phyloP scores from a whole-genome alignment of 2,888 invertebrate genomes.

The Ptychoptera albimana region DNA sequence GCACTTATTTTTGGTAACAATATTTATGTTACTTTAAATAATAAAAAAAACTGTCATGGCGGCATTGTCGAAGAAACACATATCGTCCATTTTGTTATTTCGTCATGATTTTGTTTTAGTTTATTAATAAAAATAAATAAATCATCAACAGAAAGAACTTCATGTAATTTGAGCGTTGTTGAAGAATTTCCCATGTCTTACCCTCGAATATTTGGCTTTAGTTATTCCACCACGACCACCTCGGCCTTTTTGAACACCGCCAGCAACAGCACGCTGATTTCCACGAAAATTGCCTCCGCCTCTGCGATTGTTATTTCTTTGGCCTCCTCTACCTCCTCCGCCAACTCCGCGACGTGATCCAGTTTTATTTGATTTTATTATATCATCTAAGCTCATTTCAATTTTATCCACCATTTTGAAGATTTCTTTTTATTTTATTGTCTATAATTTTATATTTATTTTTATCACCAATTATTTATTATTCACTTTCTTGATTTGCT shows the following conservation, averaged over 20 bases:
- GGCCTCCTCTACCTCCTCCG: constrained; percentile 34
- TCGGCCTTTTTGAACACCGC: constrained; percentile 51
- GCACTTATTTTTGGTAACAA: too few species aligned
- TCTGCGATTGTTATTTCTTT: constrained; percentile 30
- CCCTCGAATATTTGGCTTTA: constrained; percentile 47
- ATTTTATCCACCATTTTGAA: constrained; percentile 80
- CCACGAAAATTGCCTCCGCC: constrained; percentile 31
- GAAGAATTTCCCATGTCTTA: constrained; percentile 27
- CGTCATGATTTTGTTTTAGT: constrained; percentile 29
- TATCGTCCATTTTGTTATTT: constrained; percentile 2
- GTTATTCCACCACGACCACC: constrained; percentile 53
- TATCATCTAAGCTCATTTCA: constrained; percentile 95
- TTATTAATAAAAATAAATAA: constrained; percentile 10
- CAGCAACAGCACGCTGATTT: constrained; percentile 22
- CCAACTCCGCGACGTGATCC: constrained; percentile 42
- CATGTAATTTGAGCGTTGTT: too few species aligned
- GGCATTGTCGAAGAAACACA: constrained; percentile 5
- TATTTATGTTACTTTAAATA: too few species aligned
- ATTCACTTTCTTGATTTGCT: too few species aligned
- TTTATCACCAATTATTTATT: constrained; percentile 28
- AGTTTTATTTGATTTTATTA: constrained; percentile 74
- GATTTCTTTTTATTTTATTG: constrained; percentile 22
- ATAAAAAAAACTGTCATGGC: constrained; percentile 4
- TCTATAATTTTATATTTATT: constrained; percentile 49
- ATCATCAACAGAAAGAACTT: too few species aligned